phyloP scores from a whole-genome alignment of 2,888 invertebrate genomes.

The Didymodactylos carnosus region DNA sequence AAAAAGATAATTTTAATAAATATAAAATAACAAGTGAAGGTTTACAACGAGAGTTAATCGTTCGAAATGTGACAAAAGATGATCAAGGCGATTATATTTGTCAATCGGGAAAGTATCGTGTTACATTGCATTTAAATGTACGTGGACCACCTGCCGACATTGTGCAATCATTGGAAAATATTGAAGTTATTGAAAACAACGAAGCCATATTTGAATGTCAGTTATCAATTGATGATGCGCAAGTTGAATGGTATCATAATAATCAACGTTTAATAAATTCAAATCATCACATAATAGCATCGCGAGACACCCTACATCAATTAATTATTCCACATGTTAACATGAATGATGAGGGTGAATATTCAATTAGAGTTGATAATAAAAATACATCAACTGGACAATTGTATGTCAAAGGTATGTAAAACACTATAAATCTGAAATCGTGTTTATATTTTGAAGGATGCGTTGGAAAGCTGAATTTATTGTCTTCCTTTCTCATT shows the following conservation, averaged over 20 bases:
- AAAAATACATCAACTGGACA: background rate
- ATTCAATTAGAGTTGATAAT: conserved; percentile 8
- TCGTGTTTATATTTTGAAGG: no score
- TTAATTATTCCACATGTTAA: background rate
- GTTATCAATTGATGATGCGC: background rate
- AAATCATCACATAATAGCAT: background rate
- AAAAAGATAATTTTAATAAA: background rate
- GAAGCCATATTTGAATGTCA: background rate
- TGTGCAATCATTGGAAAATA: background rate
- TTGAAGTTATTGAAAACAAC: background rate
- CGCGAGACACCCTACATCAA: background rate
- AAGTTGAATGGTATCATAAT: background rate
- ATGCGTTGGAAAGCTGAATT: no score
- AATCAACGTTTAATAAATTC: background rate
- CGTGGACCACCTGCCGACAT: background rate
- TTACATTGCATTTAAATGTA: conserved; percentile 8
- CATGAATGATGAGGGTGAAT: conserved; percentile 5
- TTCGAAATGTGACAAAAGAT: background rate
- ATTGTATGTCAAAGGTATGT: background rate
- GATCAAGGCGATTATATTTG: conserved; percentile 13
- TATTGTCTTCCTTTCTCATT: no score
- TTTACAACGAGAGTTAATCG: conserved; percentile 3
- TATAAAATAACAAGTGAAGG: conserved; percentile 8
- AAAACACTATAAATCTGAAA: background rate
- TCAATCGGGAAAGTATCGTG: conserved; percentile 4